Base-by-base conservation (phyloP, 2,797 vertebrate species). In the Anomalospiza imberbis region DNA sequence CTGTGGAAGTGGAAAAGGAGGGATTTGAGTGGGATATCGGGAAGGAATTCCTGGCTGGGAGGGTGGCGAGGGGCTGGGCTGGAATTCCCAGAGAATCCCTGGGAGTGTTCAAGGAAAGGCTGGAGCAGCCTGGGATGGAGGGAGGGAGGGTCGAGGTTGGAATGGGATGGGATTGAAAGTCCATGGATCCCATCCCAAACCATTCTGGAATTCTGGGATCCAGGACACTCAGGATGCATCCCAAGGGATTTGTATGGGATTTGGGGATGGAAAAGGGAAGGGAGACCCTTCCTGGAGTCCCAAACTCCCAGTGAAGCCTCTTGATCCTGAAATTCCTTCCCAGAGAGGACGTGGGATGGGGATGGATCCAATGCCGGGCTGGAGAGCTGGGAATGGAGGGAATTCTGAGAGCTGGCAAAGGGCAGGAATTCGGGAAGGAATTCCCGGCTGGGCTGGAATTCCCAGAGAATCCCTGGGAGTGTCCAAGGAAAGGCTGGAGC, bases 241-340 rank as follows among this genome's bases (percentile, higher is more conserved):
- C 50, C 0, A 1, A n/a, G 22, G 17, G 29, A 3, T 25, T 70
- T 40, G 42, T 18, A 15, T 19, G 29, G 67, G 15, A 71, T 11
- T 26, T 0, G 0, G 31, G 22, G 29, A 42, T 42, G 67, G 50
- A 14, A 32, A 70, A 34, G 34, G 34, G 34, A 34, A 53, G 50
- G 29, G 20, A 53, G 22, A 53, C 8, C 21, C 4, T 42, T 14
- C 36, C 48, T 25, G 67, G 20, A 53, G 9, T 47, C 44, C 12
- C 1, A 0, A 24, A 17, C 40, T 51, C 47, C 14, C 15, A 25
- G 36, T 2, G 50, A 40, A 70, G 6, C 24, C 36, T 24, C 47
- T 48, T 13, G 47, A 26, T 48, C 29, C 50, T 4, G 0, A 71
- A 42, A 42, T 42, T 71, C 36, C 50, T 34, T 34, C 34, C 34